phyloP scores from a whole-genome alignment of 2,888 invertebrate genomes.

The Cephus sareptanus region DNA sequence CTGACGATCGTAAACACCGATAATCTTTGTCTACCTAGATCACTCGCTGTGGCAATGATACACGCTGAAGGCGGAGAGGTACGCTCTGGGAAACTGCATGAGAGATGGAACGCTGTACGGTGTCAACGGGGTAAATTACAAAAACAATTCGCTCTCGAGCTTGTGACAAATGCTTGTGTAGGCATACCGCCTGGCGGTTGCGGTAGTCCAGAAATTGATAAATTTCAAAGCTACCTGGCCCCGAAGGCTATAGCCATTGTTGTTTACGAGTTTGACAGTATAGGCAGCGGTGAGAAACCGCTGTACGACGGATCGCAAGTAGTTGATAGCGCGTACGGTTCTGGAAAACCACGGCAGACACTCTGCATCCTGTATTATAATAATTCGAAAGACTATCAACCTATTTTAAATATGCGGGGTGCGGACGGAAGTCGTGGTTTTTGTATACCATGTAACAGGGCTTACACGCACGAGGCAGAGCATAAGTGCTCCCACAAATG shows the following conservation, averaged over 20 bases:
- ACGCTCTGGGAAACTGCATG: background rate
- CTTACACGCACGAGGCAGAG: background rate
- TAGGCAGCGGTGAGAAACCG: background rate
- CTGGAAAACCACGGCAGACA: too few species aligned
- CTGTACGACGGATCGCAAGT: background rate
- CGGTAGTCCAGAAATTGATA: background rate
- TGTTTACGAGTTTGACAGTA: background rate
- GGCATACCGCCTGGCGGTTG: too few species aligned
- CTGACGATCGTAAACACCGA: background rate
- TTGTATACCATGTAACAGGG: background rate
- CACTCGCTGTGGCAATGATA: too few species aligned
- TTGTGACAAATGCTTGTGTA: too few species aligned
- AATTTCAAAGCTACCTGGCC: background rate
- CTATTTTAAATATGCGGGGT: background rate
- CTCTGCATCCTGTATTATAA: background rate
- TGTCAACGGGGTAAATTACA: too few species aligned
- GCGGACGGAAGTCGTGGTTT: background rate
- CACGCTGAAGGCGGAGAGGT: too few species aligned
- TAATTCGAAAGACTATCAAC: background rate
- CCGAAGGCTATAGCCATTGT: background rate
- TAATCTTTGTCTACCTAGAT: background rate
- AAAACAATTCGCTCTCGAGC: too few species aligned
- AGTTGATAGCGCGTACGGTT: background rate
- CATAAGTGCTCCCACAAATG: background rate
- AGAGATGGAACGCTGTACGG: background rate